Evolutionary conservation across 1,140 invertebrate genomes (phyloP).

Genomic region (Drosophila tristis): DNA sequence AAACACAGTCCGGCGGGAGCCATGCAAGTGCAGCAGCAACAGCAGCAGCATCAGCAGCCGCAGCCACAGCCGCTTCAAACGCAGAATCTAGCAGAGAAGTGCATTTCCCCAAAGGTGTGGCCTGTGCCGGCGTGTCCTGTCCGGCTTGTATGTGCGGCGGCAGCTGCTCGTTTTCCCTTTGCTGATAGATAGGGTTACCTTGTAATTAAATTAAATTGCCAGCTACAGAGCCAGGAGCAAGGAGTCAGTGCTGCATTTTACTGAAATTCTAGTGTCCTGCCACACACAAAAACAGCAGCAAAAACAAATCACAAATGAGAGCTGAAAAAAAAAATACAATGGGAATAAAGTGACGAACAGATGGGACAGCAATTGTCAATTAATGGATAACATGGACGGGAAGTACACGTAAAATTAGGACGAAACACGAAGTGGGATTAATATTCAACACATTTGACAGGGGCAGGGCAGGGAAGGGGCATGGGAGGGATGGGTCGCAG

Average conservation of each 20-base stretch:
- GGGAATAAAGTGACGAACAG: not conserved
- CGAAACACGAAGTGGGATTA: constrained; percentile 69
- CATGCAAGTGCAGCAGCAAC: constrained; percentile 10
- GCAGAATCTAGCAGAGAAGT: constrained; percentile 14
- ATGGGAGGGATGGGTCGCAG: constrained; percentile 9
- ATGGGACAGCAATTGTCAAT: constrained; percentile 56
- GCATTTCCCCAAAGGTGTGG: constrained; percentile 21
- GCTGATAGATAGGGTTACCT: constrained; percentile 72
- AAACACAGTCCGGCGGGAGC: constrained; percentile 22
- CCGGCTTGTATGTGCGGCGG: constrained; percentile 10
- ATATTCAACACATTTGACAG: constrained; percentile 66
- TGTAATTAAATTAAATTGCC: constrained; percentile 79
- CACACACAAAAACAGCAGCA: constrained; percentile 17
- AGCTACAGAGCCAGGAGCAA: constrained; percentile 30
- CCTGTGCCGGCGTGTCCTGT: constrained; percentile 4
- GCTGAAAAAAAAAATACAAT: not conserved
- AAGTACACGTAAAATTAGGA: constrained; percentile 41
- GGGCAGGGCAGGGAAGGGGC: not conserved
- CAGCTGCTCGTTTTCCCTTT: constrained; percentile 65
- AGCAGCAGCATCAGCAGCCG: constrained; percentile 20
- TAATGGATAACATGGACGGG: constrained; percentile 46
- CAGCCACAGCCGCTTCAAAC: constrained; percentile 9
- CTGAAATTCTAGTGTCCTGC: constrained; percentile 14
- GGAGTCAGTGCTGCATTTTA: constrained; percentile 13
- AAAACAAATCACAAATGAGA: not conserved